Evolutionary conservation across 92 coral and sea anemone species (phyloP), one percentile per base, ranked within the genome.

Genomic region (Palythoa heliodiscus): DNA sequence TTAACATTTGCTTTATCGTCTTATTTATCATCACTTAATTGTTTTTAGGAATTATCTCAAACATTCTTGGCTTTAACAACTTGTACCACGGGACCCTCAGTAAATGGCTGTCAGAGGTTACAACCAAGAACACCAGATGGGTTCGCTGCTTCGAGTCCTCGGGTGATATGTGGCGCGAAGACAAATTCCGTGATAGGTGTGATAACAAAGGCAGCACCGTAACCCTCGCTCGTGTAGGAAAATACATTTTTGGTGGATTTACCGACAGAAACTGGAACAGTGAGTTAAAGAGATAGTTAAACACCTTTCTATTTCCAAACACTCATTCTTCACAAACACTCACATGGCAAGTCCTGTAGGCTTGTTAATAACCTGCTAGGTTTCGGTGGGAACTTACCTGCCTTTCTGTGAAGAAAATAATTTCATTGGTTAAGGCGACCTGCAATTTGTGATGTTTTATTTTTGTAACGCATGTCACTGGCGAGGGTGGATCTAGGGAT

Each of bases 191-290:
- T 55, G 54, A 48, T 20, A 48, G 75, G 1, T 93, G 97, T 63
- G 86, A 67, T 52, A 25, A 25, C 10, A 66, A 53, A 19, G 73
- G 17, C 15, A 61, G 87, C 2, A 93, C 95, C 23, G 77, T 93
- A 11, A 89, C 92, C 0, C 57, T 93, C 70, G 82, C 88, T 2
- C 88, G 89, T 80, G 93, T 88, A 2, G 77, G 89, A 43, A 80
- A 87, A n/a, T 91, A 61, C 40, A 75, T 93, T 25, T 91, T 93
- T 67, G 97, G 97, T 23, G 97, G 97, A 82, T 93, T 89, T 89
- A 75, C 89, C 9, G 82, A 84, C 61, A 87, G 86, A 24, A 74
- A 83, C 14, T 93, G 90, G 93, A 76, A 69, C 66, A 87, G 94
- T 93, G 67, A 22, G 87, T 92, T 38, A 54, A 1, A 75, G 3